A percentile compares a stretch with the other conserved stretches of the same genome.
phyloP scores from a whole-genome alignment of 1,140 invertebrate genomes.

The Drosophila teissieri region DNA sequence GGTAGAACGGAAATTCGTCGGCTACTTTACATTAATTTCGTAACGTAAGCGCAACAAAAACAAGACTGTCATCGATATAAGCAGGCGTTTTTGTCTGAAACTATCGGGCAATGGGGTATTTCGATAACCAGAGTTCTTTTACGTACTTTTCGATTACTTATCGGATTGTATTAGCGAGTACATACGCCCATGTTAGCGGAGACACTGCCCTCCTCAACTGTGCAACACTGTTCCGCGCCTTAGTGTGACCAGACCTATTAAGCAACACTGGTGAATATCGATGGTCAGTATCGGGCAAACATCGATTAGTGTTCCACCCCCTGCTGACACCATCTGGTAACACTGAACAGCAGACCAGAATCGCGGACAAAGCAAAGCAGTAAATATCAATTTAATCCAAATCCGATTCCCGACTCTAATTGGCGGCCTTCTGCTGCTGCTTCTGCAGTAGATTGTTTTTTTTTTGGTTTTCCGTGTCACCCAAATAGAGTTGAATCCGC shows the following conservation, averaged over 20 bases:
- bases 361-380: constrained; percentile 24
- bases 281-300: neutral
- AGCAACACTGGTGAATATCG: neutral
- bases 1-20: constrained; percentile 11
- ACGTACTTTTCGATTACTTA: too few relatives aligned
- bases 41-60: neutral
- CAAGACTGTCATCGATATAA: too few relatives aligned
- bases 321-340: neutral
- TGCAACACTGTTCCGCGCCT: too few relatives aligned
- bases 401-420: constrained; percentile 20
- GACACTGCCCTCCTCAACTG: too few relatives aligned
- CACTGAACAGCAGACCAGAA: neutral
- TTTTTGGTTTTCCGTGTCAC: neutral
- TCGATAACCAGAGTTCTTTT: too few relatives aligned
- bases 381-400: constrained; percentile 15
- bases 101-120: too few relatives aligned
- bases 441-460: constrained; percentile 8
- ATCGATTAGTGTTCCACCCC: neutral
- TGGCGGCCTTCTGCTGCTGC: constrained; percentile 15
- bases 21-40: constrained; percentile 8
- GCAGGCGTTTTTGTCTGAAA: too few relatives aligned
- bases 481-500: constrained; percentile 3
- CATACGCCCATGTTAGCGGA: too few relatives aligned
- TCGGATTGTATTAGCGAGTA: too few relatives aligned
- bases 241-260: too few relatives aligned